Evolutionary conservation across 2,797 vertebrate species (phyloP).

Genomic region (Tragopan temminckii): DNA sequence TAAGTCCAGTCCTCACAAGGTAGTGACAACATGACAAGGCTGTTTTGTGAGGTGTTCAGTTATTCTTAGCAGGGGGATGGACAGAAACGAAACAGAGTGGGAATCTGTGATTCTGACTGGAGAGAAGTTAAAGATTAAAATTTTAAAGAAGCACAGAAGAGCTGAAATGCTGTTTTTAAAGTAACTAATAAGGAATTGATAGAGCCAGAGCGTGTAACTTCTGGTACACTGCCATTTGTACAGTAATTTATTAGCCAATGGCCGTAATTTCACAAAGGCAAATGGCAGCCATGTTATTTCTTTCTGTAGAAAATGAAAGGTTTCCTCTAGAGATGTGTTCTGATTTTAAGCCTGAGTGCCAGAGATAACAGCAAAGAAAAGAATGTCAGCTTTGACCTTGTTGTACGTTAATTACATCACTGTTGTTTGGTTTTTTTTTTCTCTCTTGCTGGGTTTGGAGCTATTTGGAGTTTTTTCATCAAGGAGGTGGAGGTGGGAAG

Average conservation of each 20-base stretch:
- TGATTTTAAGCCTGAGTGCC: not conserved
- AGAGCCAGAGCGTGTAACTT: not conserved
- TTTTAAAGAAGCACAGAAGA: rapidly evolving
- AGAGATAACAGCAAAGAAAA: not conserved
- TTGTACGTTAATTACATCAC: not conserved
- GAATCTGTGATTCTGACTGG: not conserved
- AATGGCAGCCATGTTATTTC: not conserved
- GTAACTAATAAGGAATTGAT: not conserved
- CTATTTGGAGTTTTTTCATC: not conserved
- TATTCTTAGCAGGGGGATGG: rapidly evolving
- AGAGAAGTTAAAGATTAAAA: not conserved
- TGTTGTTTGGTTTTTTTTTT: rapidly evolving
- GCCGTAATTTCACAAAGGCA: not conserved
- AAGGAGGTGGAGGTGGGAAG: not conserved
- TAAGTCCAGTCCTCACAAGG: not conserved
- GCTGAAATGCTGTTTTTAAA: not conserved
- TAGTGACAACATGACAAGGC: not conserved
- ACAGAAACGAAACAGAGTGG: not conserved
- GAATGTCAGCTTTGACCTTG: not conserved
- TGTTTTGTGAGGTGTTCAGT: not conserved
- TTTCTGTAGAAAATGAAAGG: not conserved
- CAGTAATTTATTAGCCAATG: not conserved
- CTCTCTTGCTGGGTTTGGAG: not conserved
- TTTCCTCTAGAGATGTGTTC: not conserved
- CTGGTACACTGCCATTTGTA: not conserved